phyloP scores from a whole-genome alignment of 2,888 invertebrate species.

The Matsumyia berberina region DNA sequence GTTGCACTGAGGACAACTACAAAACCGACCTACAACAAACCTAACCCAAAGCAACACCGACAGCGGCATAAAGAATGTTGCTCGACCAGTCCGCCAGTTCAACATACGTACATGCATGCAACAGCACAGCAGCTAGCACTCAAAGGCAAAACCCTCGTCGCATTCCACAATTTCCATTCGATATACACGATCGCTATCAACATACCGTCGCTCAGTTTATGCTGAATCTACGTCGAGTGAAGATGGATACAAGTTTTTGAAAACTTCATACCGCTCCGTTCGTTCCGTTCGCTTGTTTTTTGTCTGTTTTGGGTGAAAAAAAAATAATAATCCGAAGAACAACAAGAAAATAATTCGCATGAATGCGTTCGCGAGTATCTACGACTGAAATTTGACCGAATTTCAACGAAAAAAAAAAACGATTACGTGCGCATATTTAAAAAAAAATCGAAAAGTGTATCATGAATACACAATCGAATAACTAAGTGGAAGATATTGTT shows the following conservation, averaged over 20 bases:
- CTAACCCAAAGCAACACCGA: slow-evolving; percentile 24
- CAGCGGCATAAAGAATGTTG: slow-evolving; percentile 56
- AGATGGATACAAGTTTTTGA: slow-evolving; percentile 49
- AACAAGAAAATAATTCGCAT: slow-evolving; percentile 46
- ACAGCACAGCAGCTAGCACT: slow-evolving; percentile 1
- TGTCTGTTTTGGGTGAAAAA: slow-evolving; percentile 39
- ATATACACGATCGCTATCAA: slow-evolving; percentile 76
- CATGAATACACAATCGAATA: slow-evolving; percentile 48
- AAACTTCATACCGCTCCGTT: slow-evolving; percentile 31
- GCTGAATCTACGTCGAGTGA: slow-evolving; percentile 59
- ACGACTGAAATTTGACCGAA: slow-evolving; percentile 67
- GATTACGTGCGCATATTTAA: slow-evolving; percentile 44
- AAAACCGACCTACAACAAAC: not conserved
- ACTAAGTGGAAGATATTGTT: slow-evolving; percentile 13
- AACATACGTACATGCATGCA: slow-evolving; percentile 23
- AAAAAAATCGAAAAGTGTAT: slow-evolving; percentile 30
- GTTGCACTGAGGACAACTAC: not conserved
- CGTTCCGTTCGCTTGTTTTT: slow-evolving; percentile 25
- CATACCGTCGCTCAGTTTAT: slow-evolving; percentile 63
- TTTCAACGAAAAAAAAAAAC: slow-evolving; percentile 54
- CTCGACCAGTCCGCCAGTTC: slow-evolving; percentile 53
- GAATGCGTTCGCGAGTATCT: slow-evolving; percentile 55
- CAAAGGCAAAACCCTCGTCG: slow-evolving; percentile 12
- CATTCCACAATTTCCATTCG: slow-evolving; percentile 44
- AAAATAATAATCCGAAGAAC: slow-evolving; percentile 7